Evolutionary conservation across 1,140 invertebrate genomes (phyloP).

Genomic region (Cherax quadricarinatus): DNA sequence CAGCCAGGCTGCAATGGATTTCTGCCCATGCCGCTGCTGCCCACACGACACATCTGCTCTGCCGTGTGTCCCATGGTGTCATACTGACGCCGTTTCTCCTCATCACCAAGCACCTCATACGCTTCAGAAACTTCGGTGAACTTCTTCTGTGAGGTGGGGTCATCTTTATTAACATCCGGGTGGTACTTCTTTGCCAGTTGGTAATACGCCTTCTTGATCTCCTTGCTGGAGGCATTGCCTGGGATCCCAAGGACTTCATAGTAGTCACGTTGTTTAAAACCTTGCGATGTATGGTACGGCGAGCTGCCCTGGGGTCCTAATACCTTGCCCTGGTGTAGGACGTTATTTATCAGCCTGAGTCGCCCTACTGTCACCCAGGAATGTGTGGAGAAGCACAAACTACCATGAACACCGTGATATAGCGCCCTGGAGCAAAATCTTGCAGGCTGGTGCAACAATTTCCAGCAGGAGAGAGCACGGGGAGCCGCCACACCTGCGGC

Average conservation of each 20-base stretch:
- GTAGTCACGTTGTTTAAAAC: constrained; percentile 85
- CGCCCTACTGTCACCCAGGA: background rate
- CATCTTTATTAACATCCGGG: constrained; percentile 98
- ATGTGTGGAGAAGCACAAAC: background rate
- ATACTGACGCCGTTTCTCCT: constrained; percentile 93
- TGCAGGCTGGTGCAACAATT: background rate
- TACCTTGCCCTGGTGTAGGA: background rate
- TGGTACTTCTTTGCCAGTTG: constrained; percentile 99
- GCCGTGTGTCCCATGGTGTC: constrained; percentile 94
- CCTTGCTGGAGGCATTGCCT: constrained; percentile 91
- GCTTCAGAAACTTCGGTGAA: constrained; percentile 99
- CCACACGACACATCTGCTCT: constrained; percentile 87
- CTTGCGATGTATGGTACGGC: constrained; percentile 29
- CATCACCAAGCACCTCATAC: constrained; percentile 97
- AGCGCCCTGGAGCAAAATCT: background rate
- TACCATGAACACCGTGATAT: background rate
- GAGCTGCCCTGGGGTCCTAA: background rate
- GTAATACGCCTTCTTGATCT: constrained; percentile 99
- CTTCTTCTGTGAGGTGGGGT: constrained; percentile 92
- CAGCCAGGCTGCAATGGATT: constrained; percentile 82
- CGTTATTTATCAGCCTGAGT: background rate
- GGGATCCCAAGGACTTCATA: constrained; percentile 96
- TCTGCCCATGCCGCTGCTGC: constrained; percentile 76
- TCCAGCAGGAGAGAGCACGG: background rate
- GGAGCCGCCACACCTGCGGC: background rate